Base-by-base conservation (phyloP, 1,140 invertebrate genomes). In the Pteromalus puparum region DNA sequence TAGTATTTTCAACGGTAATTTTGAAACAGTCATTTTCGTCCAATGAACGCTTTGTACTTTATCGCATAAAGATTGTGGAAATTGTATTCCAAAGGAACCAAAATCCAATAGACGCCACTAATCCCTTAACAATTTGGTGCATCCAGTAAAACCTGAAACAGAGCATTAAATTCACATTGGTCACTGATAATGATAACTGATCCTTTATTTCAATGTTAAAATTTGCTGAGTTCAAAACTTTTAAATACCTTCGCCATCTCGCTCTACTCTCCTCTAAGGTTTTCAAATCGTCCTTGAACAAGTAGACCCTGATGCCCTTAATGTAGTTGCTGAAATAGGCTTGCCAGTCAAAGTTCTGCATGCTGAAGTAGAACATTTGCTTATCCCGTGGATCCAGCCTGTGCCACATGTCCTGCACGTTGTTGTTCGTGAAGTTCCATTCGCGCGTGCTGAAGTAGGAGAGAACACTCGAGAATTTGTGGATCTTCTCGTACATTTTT, bases 401-500 rank as follows among this genome's bases (percentile, higher is more conserved):
- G 0, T 91, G 84, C 92, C 94, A 95, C 38, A 97, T 88, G 24
- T 88, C 89, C 75, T 93, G 88, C 0, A 96, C 91, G 90, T 96
- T 95, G 38, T 94, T 89, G 85, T 96, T 96, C 28, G 94, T 92
- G 90, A 97, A 97, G 2, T 93, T 90, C 95, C 97, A 97, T 87
- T 96, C 94, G 53, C 93, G 90, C 2, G 94, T 95, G 28, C 94
- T 95, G 91, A 98, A 98, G 87, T 96, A 96, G 18, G 95, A 94
- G 24, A 98, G 92, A 0, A 96, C 95, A 3, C 93, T 91, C 0
- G 95, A 93, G 68, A 97, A 96, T 89, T 95, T 96, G 87, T 96
- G 95, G 53, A 98, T 94, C 90, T 96, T 97, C 74, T 94, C 94
- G 89, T 97, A 97, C 26, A 96, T 93, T 86, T 95, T 95, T 81